phyloP scores from a whole-genome alignment of 2,888 invertebrate genomes.

The Ectemnius continuus region DNA sequence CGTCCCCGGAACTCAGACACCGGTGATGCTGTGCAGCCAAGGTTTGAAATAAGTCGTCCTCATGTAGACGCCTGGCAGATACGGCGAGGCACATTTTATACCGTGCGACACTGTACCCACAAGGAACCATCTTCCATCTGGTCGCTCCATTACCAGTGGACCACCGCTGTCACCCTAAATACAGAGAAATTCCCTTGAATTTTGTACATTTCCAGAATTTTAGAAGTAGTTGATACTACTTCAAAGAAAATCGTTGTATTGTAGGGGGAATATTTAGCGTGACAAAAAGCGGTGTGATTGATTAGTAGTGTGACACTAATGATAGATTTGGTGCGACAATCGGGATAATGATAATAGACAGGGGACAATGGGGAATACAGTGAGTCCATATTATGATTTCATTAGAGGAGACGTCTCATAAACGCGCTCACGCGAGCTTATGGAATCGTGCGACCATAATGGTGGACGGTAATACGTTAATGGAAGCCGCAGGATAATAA shows the following conservation, averaged over 20 bases:
- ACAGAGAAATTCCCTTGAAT: background rate
- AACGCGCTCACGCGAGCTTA: background rate
- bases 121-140: conserved; percentile 91
- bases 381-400: no score
- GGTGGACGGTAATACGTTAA: background rate
- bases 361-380: no score
- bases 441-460: background rate
- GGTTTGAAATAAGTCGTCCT: conserved; percentile 94
- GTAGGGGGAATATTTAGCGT: background rate
- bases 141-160: conserved; percentile 89
- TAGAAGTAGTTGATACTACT: no score
- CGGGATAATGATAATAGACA: no score
- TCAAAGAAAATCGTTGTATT: background rate
- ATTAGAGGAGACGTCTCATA: no score
- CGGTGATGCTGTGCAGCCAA: conserved; percentile 88
- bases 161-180: conserved; percentile 94
- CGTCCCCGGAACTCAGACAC: conserved; percentile 43
- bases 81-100: conserved; percentile 96
- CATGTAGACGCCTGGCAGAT: conserved; percentile 96
- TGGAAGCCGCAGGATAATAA: conserved; percentile 2
- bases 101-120: conserved; percentile 96
- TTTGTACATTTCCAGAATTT: background rate
- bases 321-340: no score
- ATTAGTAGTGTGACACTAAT: no score
- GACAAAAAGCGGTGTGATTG: background rate